Evolutionary conservation across 2,113 vertebrate genomes (phyloP).

Genomic region (Potamarius usumacintae): DNA sequence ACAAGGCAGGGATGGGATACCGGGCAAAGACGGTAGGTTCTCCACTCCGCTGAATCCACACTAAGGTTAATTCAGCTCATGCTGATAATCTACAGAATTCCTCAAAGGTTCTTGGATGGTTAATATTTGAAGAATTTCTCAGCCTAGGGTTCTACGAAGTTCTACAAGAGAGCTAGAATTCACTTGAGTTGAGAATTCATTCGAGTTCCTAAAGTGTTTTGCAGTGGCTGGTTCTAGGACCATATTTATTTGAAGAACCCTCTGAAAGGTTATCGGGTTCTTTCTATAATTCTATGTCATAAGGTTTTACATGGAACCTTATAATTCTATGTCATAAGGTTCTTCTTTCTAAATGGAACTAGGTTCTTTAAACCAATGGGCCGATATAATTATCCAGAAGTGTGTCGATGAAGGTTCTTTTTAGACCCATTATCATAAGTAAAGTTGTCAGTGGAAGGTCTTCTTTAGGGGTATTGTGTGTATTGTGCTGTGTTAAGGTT

Average conservation of each 20-base stretch:
- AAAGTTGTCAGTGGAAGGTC: not conserved
- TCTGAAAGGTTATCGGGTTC: not conserved
- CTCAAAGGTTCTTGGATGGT: not conserved
- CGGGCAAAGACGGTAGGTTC: slow-evolving; percentile 72
- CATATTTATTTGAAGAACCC: not conserved
- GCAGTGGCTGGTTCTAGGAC: not conserved
- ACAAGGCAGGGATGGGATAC: slow-evolving; percentile 70
- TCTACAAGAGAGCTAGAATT: not conserved
- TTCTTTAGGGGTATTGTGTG: not conserved
- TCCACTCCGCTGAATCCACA: not conserved
- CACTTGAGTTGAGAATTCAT: too few species aligned
- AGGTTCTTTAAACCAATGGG: not conserved
- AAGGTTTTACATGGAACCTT: not conserved
- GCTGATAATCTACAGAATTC: not conserved
- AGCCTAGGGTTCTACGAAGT: not conserved
- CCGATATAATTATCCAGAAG: not conserved
- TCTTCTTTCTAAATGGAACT: not conserved
- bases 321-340: not conserved
- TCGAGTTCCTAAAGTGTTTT: not conserved
- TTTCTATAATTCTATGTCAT: not conserved
- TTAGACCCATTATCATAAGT: not conserved
- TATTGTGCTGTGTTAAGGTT: not conserved
- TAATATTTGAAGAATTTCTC: not conserved
- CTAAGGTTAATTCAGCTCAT: not conserved
- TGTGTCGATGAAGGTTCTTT: not conserved